Conservation (phyloP, 2,797 vertebrate genomes). For the Oophaga sylvatica region DNA sequence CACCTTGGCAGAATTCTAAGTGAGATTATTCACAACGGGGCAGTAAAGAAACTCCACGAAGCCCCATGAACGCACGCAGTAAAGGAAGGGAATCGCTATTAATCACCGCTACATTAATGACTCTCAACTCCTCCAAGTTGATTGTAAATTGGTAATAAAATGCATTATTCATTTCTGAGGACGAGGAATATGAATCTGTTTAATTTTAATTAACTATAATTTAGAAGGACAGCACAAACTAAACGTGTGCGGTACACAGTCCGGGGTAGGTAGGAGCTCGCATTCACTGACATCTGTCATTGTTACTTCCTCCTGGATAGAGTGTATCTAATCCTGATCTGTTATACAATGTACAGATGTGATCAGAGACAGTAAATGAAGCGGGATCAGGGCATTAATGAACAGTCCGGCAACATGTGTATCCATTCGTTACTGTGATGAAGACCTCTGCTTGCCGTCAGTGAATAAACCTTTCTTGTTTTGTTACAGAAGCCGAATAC, state of each 20-base stretch:
- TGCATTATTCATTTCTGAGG: slow-evolving; percentile 45
- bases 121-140: slow-evolving; percentile 45
- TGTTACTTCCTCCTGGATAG: background rate
- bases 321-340: background rate
- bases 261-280: background rate
- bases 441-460: background rate
- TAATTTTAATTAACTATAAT: slow-evolving; percentile 43
- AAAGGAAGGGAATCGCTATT: slow-evolving; percentile 11
- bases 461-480: background rate
- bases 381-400: too few relatives aligned
- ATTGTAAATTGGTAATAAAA: slow-evolving; percentile 47
- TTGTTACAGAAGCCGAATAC: too few relatives aligned
- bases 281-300: too few relatives aligned
- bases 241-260: background rate
- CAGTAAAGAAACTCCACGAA: slow-evolving; percentile 5
- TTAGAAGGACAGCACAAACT: slow-evolving; percentile 9
- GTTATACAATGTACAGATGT: too few relatives aligned
- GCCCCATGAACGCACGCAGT: background rate
- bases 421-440: background rate
- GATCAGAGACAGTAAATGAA: too few relatives aligned
- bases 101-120: slow-evolving; percentile 37
- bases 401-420: too few relatives aligned
- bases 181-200: slow-evolving; percentile 24
- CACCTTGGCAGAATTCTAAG: slow-evolving; percentile 15
- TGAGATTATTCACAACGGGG: slow-evolving; percentile 20